phyloP scores from a whole-genome alignment of 1,140 invertebrate species.

The Meloidogyne exigua region DNA sequence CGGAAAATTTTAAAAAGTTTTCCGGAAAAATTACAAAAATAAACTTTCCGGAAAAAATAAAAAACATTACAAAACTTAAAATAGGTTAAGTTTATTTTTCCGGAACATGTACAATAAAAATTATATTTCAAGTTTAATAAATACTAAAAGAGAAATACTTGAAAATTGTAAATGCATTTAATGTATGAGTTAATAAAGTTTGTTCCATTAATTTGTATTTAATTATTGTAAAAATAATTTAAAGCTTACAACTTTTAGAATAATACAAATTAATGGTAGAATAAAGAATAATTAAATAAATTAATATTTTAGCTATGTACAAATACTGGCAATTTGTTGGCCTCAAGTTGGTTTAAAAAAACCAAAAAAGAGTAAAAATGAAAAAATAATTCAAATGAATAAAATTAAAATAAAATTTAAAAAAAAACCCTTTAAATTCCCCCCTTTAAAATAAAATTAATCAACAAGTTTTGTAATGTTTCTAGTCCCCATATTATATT shows the following conservation, averaged over 20 bases:
- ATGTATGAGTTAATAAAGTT: too few relatives aligned
- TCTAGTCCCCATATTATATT: background rate
- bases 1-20: too few relatives aligned
- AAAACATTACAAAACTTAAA: background rate
- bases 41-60: background rate
- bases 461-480: background rate
- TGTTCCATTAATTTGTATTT: too few relatives aligned
- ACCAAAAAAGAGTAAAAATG: background rate
- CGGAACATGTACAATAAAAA: too few relatives aligned
- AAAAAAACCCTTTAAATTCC: background rate
- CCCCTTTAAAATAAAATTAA: background rate
- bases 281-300: background rate
- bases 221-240: too few relatives aligned
- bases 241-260: too few relatives aligned
- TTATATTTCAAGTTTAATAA: too few relatives aligned
- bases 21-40: background rate
- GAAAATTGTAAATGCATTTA: too few relatives aligned
- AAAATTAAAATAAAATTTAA: background rate
- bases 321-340: constrained; percentile 11
- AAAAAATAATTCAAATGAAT: background rate
- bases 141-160: too few relatives aligned
- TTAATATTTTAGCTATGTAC: constrained; percentile 2
- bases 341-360: constrained; percentile 7
- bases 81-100: too few relatives aligned
- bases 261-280: background rate